Evolutionary conservation across 2,888 invertebrate species (phyloP), one percentile per base, ranked within the genome.

Genomic region (Troides helena): DNA sequence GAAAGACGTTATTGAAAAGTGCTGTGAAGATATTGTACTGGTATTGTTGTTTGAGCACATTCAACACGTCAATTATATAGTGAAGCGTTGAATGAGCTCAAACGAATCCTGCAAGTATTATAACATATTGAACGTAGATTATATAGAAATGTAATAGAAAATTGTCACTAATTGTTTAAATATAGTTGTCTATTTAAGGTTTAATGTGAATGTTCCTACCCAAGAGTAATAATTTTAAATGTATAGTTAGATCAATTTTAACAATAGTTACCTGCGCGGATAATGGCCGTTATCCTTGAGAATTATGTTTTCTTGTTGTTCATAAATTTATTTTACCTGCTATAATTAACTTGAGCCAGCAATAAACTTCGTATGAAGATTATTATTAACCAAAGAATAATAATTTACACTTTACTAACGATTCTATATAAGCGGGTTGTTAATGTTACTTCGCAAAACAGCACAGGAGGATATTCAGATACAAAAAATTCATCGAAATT

Each of bases 141-240:
- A 80, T 74, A 65, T 82, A 83, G 81, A 80, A 82, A 78, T 78
- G 78, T 80, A 78, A 76, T 82, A 80, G 79, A 77, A 73, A 79
- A 81, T 75, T 78, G 75, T 81, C 82, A 83, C 81, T 85, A 84
- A 81, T 80, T 81, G 74, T 75, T 74, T 73, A 74, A 74, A 59
- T 73, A 74, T 75, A 74, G 70, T 80, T 72, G 74, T 81, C 77
- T 78, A 81, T 77, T 73, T 78, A 75, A 75, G 75, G 75, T 73
- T 74, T 89, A 85, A 87, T 85, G 85, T 83, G 84, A 90, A 84
- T 88, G 92, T 92, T 92, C 92, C 92, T 92, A 92, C 86, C 87
- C 88, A 81, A 88, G 70, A 85, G 82, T 85, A 83, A 84, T 81
- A 79, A 80, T 77, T 78, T 79, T 81, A 85, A 85, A 80, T 82